phyloP scores from a whole-genome alignment of 2,888 invertebrate genomes.

The Drosophila ustulata region DNA sequence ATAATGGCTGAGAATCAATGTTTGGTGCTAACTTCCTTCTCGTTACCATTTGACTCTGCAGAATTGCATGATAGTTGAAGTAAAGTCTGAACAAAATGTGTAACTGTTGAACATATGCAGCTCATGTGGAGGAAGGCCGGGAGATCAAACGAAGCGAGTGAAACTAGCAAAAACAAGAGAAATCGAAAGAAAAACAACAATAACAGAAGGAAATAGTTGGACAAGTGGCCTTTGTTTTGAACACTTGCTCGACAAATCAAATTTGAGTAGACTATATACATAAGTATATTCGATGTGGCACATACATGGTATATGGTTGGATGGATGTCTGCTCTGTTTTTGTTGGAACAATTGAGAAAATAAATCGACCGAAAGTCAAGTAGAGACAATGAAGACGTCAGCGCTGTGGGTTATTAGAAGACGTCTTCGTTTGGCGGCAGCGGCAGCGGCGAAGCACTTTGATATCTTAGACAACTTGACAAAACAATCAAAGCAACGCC shows the following conservation, averaged over 20 bases:
- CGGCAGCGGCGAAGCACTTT: constrained; percentile 61
- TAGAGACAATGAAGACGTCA: constrained; percentile 77
- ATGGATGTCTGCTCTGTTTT: constrained; percentile 61
- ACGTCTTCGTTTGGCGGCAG: constrained; percentile 23
- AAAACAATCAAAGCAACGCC: constrained; percentile 78
- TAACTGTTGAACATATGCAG: constrained; percentile 47
- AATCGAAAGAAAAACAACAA: constrained; percentile 25
- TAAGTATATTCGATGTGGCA: neutral
- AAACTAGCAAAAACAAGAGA: constrained; percentile 46
- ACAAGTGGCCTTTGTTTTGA: constrained; percentile 57
- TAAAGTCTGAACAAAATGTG: constrained; percentile 6
- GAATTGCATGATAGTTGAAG: constrained; percentile 13
- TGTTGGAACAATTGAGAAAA: constrained; percentile 76
- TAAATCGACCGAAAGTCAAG: constrained; percentile 77
- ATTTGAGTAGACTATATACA: constrained; percentile 28
- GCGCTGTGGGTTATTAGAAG: constrained; percentile 77
- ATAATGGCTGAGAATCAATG: neutral
- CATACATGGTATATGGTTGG: constrained; percentile 10
- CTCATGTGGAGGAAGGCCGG: constrained; percentile 47
- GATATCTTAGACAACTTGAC: constrained; percentile 81
- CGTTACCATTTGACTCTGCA: neutral
- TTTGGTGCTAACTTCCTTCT: neutral
- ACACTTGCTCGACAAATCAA: constrained; percentile 61
- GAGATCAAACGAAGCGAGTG: constrained; percentile 60
- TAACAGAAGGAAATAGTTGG: constrained; percentile 35